phyloP scores from a whole-genome alignment of 2,888 invertebrate species.

The Zhuqinia jingwanae region DNA sequence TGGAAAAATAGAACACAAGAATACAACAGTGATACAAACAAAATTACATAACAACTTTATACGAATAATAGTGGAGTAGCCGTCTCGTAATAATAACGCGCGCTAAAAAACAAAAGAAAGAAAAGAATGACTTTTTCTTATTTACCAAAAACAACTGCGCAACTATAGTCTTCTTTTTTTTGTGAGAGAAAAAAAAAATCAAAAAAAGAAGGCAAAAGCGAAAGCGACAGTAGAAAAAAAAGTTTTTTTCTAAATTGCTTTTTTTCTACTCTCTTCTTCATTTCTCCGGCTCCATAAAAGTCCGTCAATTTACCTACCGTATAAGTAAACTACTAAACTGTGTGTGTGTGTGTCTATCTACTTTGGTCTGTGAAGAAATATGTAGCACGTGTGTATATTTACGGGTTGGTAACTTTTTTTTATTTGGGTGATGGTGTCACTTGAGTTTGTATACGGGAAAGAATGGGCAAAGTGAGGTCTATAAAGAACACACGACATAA shows the following conservation, averaged over 20 bases:
- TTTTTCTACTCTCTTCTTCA: conserved; percentile 4
- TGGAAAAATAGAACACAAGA: conserved; percentile 23
- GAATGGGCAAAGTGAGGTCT: conserved; percentile 29
- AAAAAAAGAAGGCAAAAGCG: neutral
- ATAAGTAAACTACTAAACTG: conserved; percentile 1
- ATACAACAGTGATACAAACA: conserved; percentile 53
- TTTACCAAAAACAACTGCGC: neutral
- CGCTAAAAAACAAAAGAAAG: conserved; percentile 10
- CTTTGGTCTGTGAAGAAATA: conserved; percentile 16
- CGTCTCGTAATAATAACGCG: conserved; percentile 15
- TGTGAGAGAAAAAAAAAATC: neutral
- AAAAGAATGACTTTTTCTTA: conserved; percentile 32
- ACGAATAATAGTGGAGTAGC: neutral
- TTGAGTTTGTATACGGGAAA: conserved; percentile 46
- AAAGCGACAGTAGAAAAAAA: neutral
- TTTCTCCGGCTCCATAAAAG: conserved; percentile 32
- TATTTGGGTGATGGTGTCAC: conserved; percentile 54
- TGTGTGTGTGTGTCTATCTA: neutral
- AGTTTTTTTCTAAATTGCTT: conserved; percentile 45
- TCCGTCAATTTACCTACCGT: conserved; percentile 23
- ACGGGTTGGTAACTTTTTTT: conserved; percentile 59
- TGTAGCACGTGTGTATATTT: conserved; percentile 42
- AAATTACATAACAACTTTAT: conserved; percentile 62
- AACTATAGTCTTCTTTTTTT: neutral
- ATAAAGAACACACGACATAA: conserved; percentile 4